phyloP scores from a whole-genome alignment of 2,888 invertebrate genomes.

The Netelia inedita region DNA sequence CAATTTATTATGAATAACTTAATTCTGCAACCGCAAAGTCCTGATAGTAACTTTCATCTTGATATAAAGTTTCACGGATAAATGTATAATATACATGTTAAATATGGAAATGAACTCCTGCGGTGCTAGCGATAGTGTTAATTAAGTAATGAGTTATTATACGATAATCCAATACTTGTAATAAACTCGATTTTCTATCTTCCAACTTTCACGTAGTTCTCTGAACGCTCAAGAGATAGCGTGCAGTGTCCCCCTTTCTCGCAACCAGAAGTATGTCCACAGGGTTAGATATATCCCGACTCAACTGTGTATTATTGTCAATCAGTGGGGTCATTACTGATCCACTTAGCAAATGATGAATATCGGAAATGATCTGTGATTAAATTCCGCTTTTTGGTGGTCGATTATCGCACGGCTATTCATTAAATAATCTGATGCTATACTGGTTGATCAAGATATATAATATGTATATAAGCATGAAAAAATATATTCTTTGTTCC shows the following conservation, averaged over 20 bases:
- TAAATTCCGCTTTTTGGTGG: slow-evolving; percentile 78
- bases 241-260: slow-evolving; percentile 57
- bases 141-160: too few species aligned
- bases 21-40: neutral
- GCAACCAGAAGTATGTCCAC: neutral
- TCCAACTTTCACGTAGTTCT: slow-evolving; percentile 6
- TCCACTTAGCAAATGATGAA: slow-evolving; percentile 82
- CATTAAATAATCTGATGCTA: slow-evolving; percentile 81
- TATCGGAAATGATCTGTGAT: slow-evolving; percentile 80
- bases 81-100: too few species aligned
- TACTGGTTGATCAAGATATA: slow-evolving; percentile 69
- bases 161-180: too few species aligned
- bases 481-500: too few species aligned
- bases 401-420: slow-evolving; percentile 77
- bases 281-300: slow-evolving; percentile 46
- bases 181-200: too few species aligned
- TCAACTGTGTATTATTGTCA: slow-evolving; percentile 62
- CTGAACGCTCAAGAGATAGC: slow-evolving; percentile 47
- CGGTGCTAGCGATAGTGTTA: too few species aligned
- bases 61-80: too few species aligned
- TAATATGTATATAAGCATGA: too few species aligned
- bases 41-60: too few species aligned
- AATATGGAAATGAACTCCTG: too few species aligned
- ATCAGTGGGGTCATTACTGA: slow-evolving; percentile 83
- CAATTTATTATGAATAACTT: too few species aligned